A percentile compares a stretch with the other conserved stretches of the same genome.
Conservation (phyloP, 2,888 invertebrate genomes). For the Tinea trinotella region DNA sequence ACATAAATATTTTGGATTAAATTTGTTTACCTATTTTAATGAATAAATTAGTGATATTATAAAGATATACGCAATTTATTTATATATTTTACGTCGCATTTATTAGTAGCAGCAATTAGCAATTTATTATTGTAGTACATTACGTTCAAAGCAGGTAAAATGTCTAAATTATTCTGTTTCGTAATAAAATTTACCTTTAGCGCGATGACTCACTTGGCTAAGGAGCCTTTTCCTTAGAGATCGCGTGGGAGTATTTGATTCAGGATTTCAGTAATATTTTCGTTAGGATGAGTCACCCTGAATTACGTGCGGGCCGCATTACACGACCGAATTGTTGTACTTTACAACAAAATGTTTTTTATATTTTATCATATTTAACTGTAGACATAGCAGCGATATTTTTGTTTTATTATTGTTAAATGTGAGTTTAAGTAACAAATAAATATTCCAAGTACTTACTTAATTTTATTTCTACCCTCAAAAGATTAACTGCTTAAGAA, state of each 20-base stretch:
- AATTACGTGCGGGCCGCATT: background rate
- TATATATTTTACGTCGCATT: background rate
- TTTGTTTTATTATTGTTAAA: too few relatives aligned
- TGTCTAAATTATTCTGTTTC: background rate
- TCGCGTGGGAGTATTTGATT: slow-evolving; percentile 12
- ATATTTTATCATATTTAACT: too few relatives aligned
- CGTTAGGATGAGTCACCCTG: background rate
- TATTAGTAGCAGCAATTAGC: background rate
- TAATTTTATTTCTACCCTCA: too few relatives aligned
- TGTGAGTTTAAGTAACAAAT: too few relatives aligned
- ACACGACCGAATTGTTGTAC: background rate
- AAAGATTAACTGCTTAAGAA: too few relatives aligned
- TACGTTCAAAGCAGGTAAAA: background rate
- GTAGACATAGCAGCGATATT: too few relatives aligned
- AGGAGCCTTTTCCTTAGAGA: slow-evolving; percentile 8
- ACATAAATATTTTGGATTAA: too few relatives aligned
- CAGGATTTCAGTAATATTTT: slow-evolving; percentile 12
- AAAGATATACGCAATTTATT: too few relatives aligned
- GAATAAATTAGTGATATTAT: too few relatives aligned
- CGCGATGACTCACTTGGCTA: background rate
- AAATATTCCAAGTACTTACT: too few relatives aligned
- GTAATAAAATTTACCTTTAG: background rate
- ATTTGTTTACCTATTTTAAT: too few relatives aligned
- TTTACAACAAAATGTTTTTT: too few relatives aligned
- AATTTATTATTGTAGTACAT: background rate